These are phyloP conservation scores for Dendrolimus punctatus DNA, from an alignment of 1,140 invertebrate genomes.

Conservation along the genomic window DNA sequence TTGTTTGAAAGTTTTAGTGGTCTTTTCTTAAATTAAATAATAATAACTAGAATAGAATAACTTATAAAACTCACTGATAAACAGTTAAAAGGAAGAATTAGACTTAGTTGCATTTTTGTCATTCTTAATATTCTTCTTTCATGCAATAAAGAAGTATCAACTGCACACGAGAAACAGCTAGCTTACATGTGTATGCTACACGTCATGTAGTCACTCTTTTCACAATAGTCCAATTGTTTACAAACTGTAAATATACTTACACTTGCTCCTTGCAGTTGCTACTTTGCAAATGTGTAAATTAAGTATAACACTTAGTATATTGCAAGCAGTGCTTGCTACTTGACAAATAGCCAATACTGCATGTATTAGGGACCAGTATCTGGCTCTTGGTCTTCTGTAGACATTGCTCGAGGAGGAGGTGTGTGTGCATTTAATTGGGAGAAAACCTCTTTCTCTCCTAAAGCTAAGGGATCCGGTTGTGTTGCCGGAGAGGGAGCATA, in stretches of 20 bases:
- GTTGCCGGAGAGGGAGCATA: conserved; percentile 53
- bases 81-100: no score
- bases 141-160: no score
- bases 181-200: no score
- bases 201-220: no score
- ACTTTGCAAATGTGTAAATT: not conserved
- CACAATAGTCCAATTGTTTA: no score
- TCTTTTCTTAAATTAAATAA: no score
- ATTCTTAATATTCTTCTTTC: not conserved
- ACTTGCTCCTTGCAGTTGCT: not conserved
- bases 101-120: no score
- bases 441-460: conserved; percentile 67
- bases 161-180: no score
- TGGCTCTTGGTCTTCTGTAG: conserved; percentile 49
- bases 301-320: conserved; percentile 6
- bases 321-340: conserved; percentile 34
- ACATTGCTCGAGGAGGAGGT: conserved; percentile 44
- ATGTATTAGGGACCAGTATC: conserved; percentile 59
- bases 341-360: conserved; percentile 30
- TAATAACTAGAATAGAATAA: no score
- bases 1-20: no score
- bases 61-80: no score
- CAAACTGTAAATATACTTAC: not conserved
- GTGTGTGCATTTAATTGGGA: conserved; percentile 56
- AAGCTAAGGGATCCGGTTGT: conserved; percentile 63